phyloP scores from a whole-genome alignment of 2,113 vertebrate genomes.

The Tor tambroides region DNA sequence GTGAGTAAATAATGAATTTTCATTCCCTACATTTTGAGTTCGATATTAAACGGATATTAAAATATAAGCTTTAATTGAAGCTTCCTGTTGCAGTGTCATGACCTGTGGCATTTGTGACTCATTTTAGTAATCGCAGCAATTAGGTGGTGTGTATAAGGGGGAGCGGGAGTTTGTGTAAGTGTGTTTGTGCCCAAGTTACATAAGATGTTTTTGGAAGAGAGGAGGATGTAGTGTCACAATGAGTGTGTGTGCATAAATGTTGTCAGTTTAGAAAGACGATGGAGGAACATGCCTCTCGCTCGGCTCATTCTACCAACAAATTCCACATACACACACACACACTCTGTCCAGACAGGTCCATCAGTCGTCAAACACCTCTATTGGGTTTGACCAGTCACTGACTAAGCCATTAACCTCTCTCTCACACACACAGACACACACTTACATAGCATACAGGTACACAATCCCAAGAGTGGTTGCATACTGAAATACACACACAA shows the following conservation, averaged over 20 bases:
- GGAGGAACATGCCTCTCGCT: slow-evolving; percentile 5
- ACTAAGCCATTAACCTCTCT: slow-evolving; percentile 27
- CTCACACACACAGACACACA: slow-evolving; percentile 9
- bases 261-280: slow-evolving; percentile 5
- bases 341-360: slow-evolving; percentile 30
- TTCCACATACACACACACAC: slow-evolving; percentile 21
- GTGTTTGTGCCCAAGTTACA: not conserved
- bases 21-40: not conserved
- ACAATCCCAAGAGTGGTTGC: not conserved
- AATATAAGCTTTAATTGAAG: slow-evolving; percentile 51
- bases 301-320: not conserved
- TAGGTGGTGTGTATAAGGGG: slow-evolving; percentile 44
- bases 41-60: slow-evolving; percentile 45
- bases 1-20: not conserved
- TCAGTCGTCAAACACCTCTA: slow-evolving; percentile 41
- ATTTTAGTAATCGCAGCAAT: slow-evolving; percentile 50
- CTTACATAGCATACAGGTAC: not conserved
- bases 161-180: slow-evolving; percentile 42
- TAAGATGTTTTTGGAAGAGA: slow-evolving; percentile 34
- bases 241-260: not conserved
- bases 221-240: not conserved
- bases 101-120: slow-evolving; percentile 43
- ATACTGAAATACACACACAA: not conserved
- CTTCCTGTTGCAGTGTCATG: slow-evolving; percentile 49
- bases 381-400: slow-evolving; percentile 30